Base-by-base conservation (phyloP, 2,888 invertebrate species). In the Eupithecia vulgata region DNA sequence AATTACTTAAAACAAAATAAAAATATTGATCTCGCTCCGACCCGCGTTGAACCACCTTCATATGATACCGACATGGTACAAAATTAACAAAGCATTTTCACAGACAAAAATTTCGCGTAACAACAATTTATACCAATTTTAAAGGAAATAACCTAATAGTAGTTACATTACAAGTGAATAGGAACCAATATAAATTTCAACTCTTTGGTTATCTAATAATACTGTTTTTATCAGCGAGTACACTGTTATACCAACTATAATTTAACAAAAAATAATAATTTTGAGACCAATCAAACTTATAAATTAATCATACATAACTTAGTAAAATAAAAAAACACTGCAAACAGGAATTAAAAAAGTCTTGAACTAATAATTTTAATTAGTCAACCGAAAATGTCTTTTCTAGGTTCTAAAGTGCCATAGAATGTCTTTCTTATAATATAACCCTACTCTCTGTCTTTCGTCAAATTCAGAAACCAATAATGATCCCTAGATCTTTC, bases 171-270 rank as follows among this genome's bases (percentile, higher is more conserved):
- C 57, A 57, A 25, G 4, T 57, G 10, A 25, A 57, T 25, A 57
- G 57, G 57, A 57, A 57, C 57, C 52, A 57, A 57, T 57, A 57
- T 8, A 21, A 25, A 57, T 57, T 57, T 25, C 12, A 57, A 57
- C 13, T 57, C 21, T 57, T 25, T 57, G 21, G 21, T 13, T 25
- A 21, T n/a, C 48, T 48, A 48, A 48, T 57, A 57, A 57, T 57
- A 57, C 57, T 25, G 21, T 52, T 52, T n/a, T 25, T 12, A 25
- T n/a, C n/a, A 48, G n/a, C n/a, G 5, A 42, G 42, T 7, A n/a
- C 42, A 45, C 17, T 5, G 17, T 45, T 13, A 13, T 12, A 5
- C 15, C 6, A 48, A 10, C 10, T 21, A 21, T 52, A 52, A 21
- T 21, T 12, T 21, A 52, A 52, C 10, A 52, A 21, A 48, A n/a